phyloP scores from a whole-genome alignment of 92 coral and sea anemone species.

The Palythoa grandis region DNA sequence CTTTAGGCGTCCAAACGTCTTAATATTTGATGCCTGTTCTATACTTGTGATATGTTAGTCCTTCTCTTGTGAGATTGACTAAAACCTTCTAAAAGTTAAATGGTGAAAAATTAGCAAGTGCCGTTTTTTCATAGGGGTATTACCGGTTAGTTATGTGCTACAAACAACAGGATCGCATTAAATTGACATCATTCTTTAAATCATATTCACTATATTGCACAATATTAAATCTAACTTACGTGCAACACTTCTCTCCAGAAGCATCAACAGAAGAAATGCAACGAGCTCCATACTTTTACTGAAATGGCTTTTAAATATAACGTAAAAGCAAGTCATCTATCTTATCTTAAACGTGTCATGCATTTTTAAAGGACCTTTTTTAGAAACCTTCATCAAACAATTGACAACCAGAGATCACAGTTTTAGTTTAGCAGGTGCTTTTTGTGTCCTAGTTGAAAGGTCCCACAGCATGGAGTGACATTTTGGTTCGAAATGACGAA shows the following conservation, averaged over 20 bases:
- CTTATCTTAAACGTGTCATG: background rate
- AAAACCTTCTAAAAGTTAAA: no score
- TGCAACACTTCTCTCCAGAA: background rate
- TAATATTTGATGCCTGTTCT: no score
- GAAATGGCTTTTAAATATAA: background rate
- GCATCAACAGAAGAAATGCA: background rate
- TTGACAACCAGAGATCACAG: constrained; percentile 12
- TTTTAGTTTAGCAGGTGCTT: constrained; percentile 11
- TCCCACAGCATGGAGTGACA: background rate
- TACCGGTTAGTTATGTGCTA: no score
- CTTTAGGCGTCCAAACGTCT: no score
- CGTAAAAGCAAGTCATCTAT: background rate
- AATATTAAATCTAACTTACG: background rate
- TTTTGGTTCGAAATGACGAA: no score
- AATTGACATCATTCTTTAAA: no score
- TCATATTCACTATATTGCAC: no score
- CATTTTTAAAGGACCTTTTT: background rate
- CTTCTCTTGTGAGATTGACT: no score
- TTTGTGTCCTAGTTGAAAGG: background rate
- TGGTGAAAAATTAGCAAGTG: no score
- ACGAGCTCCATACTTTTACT: background rate
- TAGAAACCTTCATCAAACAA: background rate
- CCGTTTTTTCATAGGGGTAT: no score
- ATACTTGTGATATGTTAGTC: no score
- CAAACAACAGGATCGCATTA: no score